phyloP scores from a whole-genome alignment of 2,888 invertebrate species.

The Pteria penguin region DNA sequence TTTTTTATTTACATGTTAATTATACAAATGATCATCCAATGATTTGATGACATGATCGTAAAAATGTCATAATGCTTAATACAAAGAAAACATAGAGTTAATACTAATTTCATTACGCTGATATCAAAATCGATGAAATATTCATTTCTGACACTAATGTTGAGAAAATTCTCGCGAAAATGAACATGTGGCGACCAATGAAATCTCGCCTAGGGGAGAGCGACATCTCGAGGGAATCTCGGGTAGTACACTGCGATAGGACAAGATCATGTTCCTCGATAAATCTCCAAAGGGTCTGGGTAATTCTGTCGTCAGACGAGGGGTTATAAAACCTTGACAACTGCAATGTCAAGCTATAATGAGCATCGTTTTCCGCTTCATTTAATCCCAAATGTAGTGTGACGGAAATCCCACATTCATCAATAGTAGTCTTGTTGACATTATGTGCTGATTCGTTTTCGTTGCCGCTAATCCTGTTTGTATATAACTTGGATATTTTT shows the following conservation, averaged over 20 bases:
- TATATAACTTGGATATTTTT: too few species aligned
- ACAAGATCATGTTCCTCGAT: background rate
- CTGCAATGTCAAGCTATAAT: background rate
- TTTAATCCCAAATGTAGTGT: background rate
- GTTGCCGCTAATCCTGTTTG: too few species aligned
- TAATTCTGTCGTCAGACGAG: background rate
- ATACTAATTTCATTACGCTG: background rate
- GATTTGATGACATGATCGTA: too few species aligned
- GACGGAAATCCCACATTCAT: too few species aligned
- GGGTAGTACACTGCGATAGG: background rate
- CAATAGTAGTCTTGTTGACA: too few species aligned
- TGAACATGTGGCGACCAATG: slow-evolving; percentile 17
- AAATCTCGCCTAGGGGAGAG: background rate
- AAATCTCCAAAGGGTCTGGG: background rate
- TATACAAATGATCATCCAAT: too few species aligned
- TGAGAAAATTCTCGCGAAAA: slow-evolving; percentile 20
- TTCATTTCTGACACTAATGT: slow-evolving; percentile 21
- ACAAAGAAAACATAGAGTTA: background rate
- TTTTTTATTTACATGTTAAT: too few species aligned
- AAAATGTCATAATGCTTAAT: too few species aligned
- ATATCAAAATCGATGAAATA: background rate
- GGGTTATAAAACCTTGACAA: background rate
- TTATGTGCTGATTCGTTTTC: too few species aligned
- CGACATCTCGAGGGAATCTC: slow-evolving; percentile 23
- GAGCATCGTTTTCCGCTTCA: background rate